A percentile compares a stretch with the other conserved stretches of the same genome.
phyloP scores from a whole-genome alignment of 1,140 invertebrate genomes.

The Phenacoccus solenopsis region DNA sequence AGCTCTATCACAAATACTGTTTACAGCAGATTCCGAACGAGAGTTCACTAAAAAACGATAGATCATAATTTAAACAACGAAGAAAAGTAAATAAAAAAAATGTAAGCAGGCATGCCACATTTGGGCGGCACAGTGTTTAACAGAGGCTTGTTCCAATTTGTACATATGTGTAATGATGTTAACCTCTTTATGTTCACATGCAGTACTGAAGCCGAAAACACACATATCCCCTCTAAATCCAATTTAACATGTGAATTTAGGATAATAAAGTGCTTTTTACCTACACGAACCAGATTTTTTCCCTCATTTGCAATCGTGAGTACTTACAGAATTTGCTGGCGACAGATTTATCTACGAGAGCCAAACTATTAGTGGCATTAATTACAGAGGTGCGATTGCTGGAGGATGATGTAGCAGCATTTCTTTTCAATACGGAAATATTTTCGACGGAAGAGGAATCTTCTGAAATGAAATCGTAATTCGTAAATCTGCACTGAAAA shows the following conservation, averaged over 20 bases:
- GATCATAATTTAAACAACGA: background rate
- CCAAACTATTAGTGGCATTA: background rate
- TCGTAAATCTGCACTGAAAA: background rate
- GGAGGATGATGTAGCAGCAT: background rate
- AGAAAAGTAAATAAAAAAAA: background rate
- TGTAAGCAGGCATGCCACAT: no score
- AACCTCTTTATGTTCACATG: no score
- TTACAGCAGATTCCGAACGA: slow-evolving; percentile 29
- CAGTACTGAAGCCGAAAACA: no score
- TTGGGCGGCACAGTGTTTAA: no score
- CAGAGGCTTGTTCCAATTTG: no score
- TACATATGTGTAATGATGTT: no score
- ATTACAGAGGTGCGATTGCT: background rate
- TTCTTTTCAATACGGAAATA: background rate
- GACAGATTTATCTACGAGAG: background rate
- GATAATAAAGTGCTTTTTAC: no score
- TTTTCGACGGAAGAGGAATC: background rate
- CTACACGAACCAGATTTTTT: no score
- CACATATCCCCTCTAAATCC: no score
- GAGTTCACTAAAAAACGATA: background rate
- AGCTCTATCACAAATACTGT: slow-evolving; percentile 53
- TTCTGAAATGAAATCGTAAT: background rate
- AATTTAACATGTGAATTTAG: no score
- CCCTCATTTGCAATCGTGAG: no score
- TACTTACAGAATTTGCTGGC: background rate